Evolutionary conservation across 2,113 vertebrate genomes (phyloP), one percentile per base, ranked within the genome.

Genomic region (Uria aalge): DNA sequence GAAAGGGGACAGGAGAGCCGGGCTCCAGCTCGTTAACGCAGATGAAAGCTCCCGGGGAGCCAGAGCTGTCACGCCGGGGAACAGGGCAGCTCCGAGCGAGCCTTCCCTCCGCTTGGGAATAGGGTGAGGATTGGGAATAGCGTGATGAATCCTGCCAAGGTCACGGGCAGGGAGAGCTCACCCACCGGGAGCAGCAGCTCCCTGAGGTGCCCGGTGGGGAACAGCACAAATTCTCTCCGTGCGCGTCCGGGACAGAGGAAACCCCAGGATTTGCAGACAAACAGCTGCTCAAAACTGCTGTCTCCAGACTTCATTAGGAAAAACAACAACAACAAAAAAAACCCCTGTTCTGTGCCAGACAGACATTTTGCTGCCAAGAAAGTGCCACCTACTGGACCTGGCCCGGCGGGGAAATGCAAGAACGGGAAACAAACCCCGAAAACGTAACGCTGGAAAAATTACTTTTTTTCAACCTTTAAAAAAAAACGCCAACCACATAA

Each of bases 331-430:
- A 62, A 38, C 14, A 14, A 23, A 32, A 40, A 78, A 78, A 80
- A 16, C 16, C 59, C 45, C 62, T 0, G 9, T 50, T 85, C 80
- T 5, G 17, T 72, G 96, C 83, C 84, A 81, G 82, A 92, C 45
- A 4, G 66, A 59, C 38, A 20, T 90, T 86, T 60, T 67, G 55
- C 88, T 89, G 94, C 92, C 96, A 92, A 72, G 69, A 94, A 95
- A 96, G 85, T 93, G 89, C 96, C 95, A 80, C 90, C 94, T 97
- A 83, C 94, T 74, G 96, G 95, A 71, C 40, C 69, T n/a, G 62
- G 26, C 56, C 69, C 27, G 9, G n/a, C 3, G 15, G n/a, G 68
- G 82, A 91, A 59, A 41, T 0, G 68, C 36, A 20, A 38, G 64
- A 41, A 82, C 5, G 45, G 62, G 67, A 85, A 91, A 81, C 68